Percentiles rank a stretch among this genome's conserved stretches.
Conservation (phyloP, 2,888 invertebrate genomes). For the Keiferia lycopersicella region DNA sequence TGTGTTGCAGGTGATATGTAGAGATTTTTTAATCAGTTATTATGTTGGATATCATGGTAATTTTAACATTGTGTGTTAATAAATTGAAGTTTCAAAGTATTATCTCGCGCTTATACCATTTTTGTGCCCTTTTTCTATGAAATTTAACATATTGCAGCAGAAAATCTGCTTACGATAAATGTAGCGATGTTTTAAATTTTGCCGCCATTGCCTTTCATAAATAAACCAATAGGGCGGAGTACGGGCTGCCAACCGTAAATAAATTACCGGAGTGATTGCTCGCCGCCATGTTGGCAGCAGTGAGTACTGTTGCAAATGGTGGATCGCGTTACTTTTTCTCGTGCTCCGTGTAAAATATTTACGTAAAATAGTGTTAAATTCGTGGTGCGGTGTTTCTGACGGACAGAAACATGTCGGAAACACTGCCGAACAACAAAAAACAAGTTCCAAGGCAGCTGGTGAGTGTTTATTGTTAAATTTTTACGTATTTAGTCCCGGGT, state of each 20-base stretch:
- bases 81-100: background rate
- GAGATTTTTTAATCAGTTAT: background rate
- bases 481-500: conserved; percentile 81
- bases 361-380: conserved; percentile 81
- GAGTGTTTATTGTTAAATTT: conserved; percentile 79
- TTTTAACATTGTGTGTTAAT: background rate
- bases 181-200: conserved; percentile 58
- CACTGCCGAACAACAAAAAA: conserved; percentile 81
- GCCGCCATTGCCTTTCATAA: conserved; percentile 55
- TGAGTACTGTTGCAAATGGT: conserved; percentile 80
- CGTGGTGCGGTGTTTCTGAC: conserved; percentile 80
- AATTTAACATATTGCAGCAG: conserved; percentile 7
- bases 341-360: conserved; percentile 82
- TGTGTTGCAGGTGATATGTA: background rate
- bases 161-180: conserved; percentile 23
- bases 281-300: conserved; percentile 72
- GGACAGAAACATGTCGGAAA: conserved; percentile 80
- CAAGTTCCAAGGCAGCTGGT: conserved; percentile 83
- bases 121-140: background rate
- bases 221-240: conserved; percentile 67
- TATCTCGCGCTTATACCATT: background rate
- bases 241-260: conserved; percentile 58
- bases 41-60: background rate
- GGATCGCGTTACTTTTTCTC: conserved; percentile 81
- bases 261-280: conserved; percentile 69